phyloP scores from a whole-genome alignment of 2,113 vertebrate species.

The Chaetodon auriga region DNA sequence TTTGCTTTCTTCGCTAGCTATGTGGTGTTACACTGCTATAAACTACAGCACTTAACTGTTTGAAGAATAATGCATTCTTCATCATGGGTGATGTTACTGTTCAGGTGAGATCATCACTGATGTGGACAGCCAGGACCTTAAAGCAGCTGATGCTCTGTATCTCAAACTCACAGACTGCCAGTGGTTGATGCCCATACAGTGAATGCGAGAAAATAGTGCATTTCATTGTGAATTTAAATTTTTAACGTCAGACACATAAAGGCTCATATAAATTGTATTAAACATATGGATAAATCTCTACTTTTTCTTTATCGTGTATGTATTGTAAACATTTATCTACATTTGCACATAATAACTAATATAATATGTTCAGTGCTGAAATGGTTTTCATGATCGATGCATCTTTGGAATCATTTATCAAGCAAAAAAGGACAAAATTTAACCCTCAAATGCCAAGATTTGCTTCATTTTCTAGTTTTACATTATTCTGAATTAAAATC shows the following conservation, averaged over 20 bases:
- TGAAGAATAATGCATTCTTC: too few relatives aligned
- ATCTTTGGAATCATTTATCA: background rate
- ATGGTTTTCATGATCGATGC: background rate
- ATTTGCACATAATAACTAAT: constrained; percentile 37
- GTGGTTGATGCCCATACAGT: too few relatives aligned
- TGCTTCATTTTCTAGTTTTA: background rate
- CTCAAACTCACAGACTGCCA: too few relatives aligned
- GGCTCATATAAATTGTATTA: background rate
- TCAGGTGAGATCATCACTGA: too few relatives aligned
- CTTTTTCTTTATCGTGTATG: background rate
- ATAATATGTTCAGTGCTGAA: constrained; percentile 10
- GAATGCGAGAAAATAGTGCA: background rate
- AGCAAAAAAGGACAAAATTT: background rate
- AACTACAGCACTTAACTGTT: too few relatives aligned
- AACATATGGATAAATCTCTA: constrained; percentile 21
- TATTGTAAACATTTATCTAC: constrained; percentile 17
- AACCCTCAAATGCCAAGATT: background rate
- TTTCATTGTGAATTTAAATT: too few relatives aligned
- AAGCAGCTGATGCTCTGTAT: too few relatives aligned
- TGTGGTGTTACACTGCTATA: too few relatives aligned
- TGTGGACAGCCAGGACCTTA: too few relatives aligned
- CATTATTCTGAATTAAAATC: background rate
- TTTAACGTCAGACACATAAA: background rate
- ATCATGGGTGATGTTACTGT: too few relatives aligned
- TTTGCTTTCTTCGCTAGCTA: background rate